Base-by-base conservation (phyloP, 2,888 invertebrate species). In the Torymus texanus region DNA sequence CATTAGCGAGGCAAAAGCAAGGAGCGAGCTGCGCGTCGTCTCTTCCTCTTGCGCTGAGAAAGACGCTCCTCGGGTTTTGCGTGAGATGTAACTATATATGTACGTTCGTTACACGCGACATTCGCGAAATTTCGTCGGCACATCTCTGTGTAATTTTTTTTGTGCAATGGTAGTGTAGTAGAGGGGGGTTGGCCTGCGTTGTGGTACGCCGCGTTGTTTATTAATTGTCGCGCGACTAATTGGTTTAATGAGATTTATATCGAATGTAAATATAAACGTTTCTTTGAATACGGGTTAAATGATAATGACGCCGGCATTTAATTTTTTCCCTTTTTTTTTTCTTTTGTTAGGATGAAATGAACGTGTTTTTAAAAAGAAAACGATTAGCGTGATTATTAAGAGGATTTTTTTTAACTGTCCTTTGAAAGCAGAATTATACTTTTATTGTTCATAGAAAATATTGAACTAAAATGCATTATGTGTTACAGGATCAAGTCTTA, bases 1-100 rank as follows among this genome's bases (percentile, higher is more conserved):
- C 89, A 90, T 90, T 90, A 89, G 89, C 88, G 88, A 88, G 88
- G 89, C 89, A 89, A 89, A 89, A 88, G 88, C 85, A 85, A 85
- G 84, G 81, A 81, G 80, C 83, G 11, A n/a, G 16, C 14, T 63
- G 63, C 63, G 77, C 77, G 80, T 53, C 73, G 79, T 68, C 62
- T 78, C 71, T 18, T 14, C 51, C 12, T 18, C 59, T 12, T 62
- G 51, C n/a, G 75, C 61, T 16, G 41, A 14, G 72, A n/a, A 21
- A 13, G 53, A 71, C 66, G 5, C 8, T 8, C 8, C 41, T 24
- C 12, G 59, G 50, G 21, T 77, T 73, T 72, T 78, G 61, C 67
- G 29, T 13, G 50, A 53, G 18, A 24, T 24, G 16, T 11, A 8
- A 8, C 1, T 41, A 41, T 18, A 24, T 16, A 16, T 11, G 55